Conservation (phyloP, 2,113 vertebrate genomes). For the Nansenia antarctica region DNA sequence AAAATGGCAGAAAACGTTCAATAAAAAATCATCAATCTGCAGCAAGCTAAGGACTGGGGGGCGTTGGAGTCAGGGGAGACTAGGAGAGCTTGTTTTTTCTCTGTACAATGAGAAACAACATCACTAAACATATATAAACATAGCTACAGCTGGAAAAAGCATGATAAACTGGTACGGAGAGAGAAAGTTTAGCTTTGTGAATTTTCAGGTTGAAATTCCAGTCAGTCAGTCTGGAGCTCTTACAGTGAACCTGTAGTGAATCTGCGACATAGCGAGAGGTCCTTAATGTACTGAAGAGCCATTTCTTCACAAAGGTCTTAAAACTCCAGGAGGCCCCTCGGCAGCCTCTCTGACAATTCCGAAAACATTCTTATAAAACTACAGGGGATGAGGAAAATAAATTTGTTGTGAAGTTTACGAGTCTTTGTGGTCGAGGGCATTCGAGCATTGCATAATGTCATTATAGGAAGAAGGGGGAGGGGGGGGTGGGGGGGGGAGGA, state of each 20-base stretch:
- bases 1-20: constrained; percentile 45
- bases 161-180: constrained; percentile 4
- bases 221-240: constrained; percentile 17
- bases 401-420: constrained; percentile 67
- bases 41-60: constrained; percentile 49
- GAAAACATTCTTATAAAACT: constrained; percentile 53
- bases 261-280: constrained; percentile 9
- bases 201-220: constrained; percentile 15
- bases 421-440: constrained; percentile 44
- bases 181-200: not conserved
- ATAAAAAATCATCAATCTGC: constrained; percentile 44
- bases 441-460: constrained; percentile 53
- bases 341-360: constrained; percentile 23
- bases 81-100: constrained; percentile 51
- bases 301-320: constrained; percentile 30
- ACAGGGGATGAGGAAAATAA: constrained; percentile 54
- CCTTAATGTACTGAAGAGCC: constrained; percentile 21
- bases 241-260: constrained; percentile 22
- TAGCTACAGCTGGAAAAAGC: not conserved
- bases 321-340: constrained; percentile 26
- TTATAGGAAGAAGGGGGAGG: constrained; percentile 14
- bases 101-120: constrained; percentile 35
- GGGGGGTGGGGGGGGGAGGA: constrained; percentile 9
- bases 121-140: not conserved
- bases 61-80: constrained; percentile 51